phyloP scores from a whole-genome alignment of 2,888 invertebrate genomes.

The Hypselothyrea guttata region DNA sequence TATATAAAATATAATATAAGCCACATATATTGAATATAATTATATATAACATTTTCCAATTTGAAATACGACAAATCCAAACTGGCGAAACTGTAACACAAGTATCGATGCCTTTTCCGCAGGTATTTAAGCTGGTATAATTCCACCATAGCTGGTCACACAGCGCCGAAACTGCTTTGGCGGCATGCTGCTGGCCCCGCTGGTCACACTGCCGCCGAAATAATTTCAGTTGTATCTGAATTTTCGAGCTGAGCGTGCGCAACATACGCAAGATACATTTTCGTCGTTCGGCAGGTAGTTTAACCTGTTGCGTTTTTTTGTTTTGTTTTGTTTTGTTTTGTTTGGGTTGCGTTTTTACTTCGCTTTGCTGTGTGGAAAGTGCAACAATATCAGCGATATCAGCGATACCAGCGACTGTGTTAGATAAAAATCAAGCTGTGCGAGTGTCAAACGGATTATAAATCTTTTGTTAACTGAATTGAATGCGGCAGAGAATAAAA shows the following conservation, averaged over 20 bases:
- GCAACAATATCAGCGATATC: constrained; percentile 20
- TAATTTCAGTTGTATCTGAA: constrained; percentile 40
- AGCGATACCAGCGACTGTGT: constrained; percentile 38
- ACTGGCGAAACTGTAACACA: too few species aligned
- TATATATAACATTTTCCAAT: too few species aligned
- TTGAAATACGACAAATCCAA: too few species aligned
- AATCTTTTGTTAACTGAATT: constrained; percentile 50
- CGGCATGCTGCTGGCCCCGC: too few species aligned
- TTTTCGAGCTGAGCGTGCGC: constrained; percentile 45
- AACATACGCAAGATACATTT: constrained; percentile 6
- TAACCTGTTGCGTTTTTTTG: constrained; percentile 36
- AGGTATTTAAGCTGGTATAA: too few species aligned
- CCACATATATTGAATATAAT: too few species aligned
- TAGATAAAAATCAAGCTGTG: constrained; percentile 38
- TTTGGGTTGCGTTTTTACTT: too few species aligned
- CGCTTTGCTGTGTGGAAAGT: constrained; percentile 38
- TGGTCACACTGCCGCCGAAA: constrained; percentile 27
- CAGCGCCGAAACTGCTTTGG: too few species aligned
- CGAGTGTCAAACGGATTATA: constrained; percentile 45
- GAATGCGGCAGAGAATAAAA: constrained; percentile 34
- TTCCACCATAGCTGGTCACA: too few species aligned
- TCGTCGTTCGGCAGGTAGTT: constrained; percentile 14
- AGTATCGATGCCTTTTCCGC: too few species aligned
- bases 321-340: constrained; percentile 39
- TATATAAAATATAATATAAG: too few species aligned